Evolutionary conservation across 2,888 invertebrate genomes (phyloP).

Genomic region (Drosophila emarginata): DNA sequence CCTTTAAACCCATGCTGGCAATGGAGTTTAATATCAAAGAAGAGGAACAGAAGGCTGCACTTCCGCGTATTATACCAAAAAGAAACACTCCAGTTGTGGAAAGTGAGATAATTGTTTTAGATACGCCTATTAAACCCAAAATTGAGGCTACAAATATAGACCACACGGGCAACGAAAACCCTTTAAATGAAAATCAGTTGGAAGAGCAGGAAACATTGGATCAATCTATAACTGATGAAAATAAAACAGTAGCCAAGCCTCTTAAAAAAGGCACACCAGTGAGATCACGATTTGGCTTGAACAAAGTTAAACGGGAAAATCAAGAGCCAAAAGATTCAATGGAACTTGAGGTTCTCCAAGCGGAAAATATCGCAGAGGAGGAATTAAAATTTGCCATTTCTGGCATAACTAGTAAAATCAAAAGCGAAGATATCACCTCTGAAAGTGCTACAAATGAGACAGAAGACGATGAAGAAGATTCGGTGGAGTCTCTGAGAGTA

Average conservation of each 20-base stretch:
- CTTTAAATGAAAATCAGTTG: not conserved
- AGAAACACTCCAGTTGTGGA: not conserved
- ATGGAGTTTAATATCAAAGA: slow-evolving; percentile 72
- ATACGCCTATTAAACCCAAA: slow-evolving; percentile 33
- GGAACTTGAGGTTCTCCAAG: not conserved
- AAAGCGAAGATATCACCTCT: not conserved
- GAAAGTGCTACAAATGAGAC: not conserved
- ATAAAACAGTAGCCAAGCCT: not conserved
- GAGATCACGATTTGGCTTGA: not conserved
- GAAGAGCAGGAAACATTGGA: not conserved
- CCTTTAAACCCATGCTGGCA: slow-evolving; percentile 70
- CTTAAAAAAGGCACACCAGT: slow-evolving; percentile 1
- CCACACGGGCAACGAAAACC: not conserved
- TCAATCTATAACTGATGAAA: not conserved
- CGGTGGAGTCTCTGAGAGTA: not conserved
- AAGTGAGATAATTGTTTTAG: slow-evolving; percentile 25
- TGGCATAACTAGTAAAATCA: not conserved
- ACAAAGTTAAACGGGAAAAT: slow-evolving; percentile 36
- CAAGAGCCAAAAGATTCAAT: not conserved
- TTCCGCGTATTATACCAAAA: slow-evolving; percentile 62
- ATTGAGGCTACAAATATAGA: not conserved
- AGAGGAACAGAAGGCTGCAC: slow-evolving; percentile 63
- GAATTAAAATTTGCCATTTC: not conserved
- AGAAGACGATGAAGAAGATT: not conserved
- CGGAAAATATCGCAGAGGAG: not conserved